Evolutionary conservation across 53 echinoderm and acorn worm species (phyloP).

Genomic region (Henricia sp.): DNA sequence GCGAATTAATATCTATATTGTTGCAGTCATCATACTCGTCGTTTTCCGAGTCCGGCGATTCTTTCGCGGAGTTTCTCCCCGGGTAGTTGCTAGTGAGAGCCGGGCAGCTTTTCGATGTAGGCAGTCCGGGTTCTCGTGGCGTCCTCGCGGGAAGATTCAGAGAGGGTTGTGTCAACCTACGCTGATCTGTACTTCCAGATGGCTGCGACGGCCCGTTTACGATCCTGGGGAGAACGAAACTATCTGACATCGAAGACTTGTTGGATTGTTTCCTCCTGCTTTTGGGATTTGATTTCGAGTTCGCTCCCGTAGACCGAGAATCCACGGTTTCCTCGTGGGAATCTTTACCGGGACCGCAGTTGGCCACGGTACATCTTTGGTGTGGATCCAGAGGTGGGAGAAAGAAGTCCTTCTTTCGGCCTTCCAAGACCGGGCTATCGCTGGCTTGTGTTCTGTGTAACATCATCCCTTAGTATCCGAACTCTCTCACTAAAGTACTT

Average conservation of each 20-base stretch:
- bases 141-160: constrained; percentile 48
- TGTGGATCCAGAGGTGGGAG: constrained; percentile 5
- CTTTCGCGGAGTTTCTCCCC: constrained; percentile 45
- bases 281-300: constrained; percentile 22
- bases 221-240: constrained; percentile 85
- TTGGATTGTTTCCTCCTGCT: constrained; percentile 44
- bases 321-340: constrained; percentile 26
- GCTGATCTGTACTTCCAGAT: constrained; percentile 13
- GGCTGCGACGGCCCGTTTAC: constrained; percentile 31
- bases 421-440: constrained; percentile 30
- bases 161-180: constrained; percentile 72
- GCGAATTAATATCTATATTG: constrained; percentile 40
- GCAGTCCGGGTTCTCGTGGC: constrained; percentile 61
- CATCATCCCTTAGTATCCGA: constrained; percentile 11
- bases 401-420: background rate
- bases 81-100: constrained; percentile 58
- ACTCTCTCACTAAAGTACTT: background rate
- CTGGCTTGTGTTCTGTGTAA: constrained; percentile 10
- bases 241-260: constrained; percentile 88
- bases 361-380: background rate
- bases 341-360: constrained; percentile 28
- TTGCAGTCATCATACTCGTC: constrained; percentile 61
- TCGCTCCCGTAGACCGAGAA: constrained; percentile 23
- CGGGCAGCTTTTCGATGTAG: constrained; percentile 85
- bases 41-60: constrained; percentile 5